phyloP scores from a whole-genome alignment of 2,888 invertebrate genomes.

The Scotopteryx bipunctaria region DNA sequence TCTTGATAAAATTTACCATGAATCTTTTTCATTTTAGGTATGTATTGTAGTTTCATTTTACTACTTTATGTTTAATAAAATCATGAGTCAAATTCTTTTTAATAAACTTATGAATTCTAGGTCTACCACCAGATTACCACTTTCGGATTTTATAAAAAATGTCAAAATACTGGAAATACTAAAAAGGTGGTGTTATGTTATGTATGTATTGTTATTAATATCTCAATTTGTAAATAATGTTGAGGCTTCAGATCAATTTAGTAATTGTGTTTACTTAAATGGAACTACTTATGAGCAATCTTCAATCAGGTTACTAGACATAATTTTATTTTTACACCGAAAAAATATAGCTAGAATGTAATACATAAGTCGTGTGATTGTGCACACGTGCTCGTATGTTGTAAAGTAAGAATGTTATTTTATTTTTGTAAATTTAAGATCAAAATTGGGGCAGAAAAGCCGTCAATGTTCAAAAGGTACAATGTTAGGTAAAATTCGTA shows the following conservation, averaged over 20 bases:
- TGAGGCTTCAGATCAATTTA: conserved; percentile 42
- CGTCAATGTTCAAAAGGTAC: conserved; percentile 74
- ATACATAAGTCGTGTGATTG: conserved; percentile 57
- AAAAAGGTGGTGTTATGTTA: conserved; percentile 19
- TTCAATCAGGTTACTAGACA: conserved; percentile 25
- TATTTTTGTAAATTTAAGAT: conserved; percentile 77
- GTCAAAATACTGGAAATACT: conserved; percentile 33
- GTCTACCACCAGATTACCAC: background rate
- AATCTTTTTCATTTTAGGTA: conserved; percentile 9
- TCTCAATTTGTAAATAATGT: conserved; percentile 53
- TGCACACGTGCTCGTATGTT: conserved; percentile 72
- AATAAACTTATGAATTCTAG: conserved; percentile 7
- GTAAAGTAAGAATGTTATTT: conserved; percentile 72
- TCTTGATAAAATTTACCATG: conserved; percentile 10
- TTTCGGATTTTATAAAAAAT: conserved; percentile 16
- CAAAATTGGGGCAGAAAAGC: conserved; percentile 62
- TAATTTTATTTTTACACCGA: conserved; percentile 33
- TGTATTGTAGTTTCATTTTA: conserved; percentile 3
- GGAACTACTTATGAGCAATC: conserved; percentile 29
- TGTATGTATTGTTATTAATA: conserved; percentile 13
- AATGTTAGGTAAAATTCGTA: conserved; percentile 71
- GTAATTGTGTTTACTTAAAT: conserved; percentile 28
- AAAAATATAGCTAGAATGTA: conserved; percentile 14
- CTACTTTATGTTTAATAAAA: conserved; percentile 5
- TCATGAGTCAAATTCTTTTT: conserved; percentile 14